Percentiles rank a stretch among this genome's conserved stretches.
Evolutionary conservation across 2,797 vertebrate genomes (phyloP).

Genomic region (Otolemur crassicaudatus): DNA sequence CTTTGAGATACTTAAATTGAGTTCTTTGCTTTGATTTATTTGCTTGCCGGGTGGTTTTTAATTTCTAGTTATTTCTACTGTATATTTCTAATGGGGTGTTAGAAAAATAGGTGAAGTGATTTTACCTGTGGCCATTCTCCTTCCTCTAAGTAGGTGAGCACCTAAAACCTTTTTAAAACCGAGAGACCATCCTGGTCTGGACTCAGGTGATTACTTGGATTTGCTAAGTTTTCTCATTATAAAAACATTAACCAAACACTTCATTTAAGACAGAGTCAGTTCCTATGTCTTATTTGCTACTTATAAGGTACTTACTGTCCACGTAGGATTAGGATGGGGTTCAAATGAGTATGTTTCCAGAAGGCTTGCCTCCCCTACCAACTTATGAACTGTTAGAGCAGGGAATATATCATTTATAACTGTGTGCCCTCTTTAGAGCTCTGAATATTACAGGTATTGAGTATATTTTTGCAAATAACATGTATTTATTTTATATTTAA

Average conservation of each 20-base stretch:
- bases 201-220: neutral
- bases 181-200: neutral
- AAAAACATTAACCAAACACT: neutral
- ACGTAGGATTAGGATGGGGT: neutral
- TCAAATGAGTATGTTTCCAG: neutral
- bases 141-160: neutral
- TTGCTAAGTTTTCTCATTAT: neutral
- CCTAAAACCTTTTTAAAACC: neutral
- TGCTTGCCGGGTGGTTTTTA: neutral
- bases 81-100: conserved; percentile 2
- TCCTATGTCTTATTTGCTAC: neutral
- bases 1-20: conserved; percentile 27
- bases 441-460: neutral
- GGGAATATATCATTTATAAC: conserved; percentile 19
- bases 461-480: neutral
- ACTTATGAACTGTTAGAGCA: neutral
- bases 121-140: neutral
- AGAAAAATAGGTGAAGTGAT: neutral
- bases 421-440: neutral
- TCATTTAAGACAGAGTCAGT: neutral
- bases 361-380: neutral
- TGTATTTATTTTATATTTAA: neutral
- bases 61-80: conserved; percentile 19
- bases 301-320: neutral
- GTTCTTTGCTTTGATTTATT: neutral